These are phyloP conservation scores for Odontothrips loti DNA, from an alignment of 2,888 invertebrate species.

Conservation along the genomic window DNA sequence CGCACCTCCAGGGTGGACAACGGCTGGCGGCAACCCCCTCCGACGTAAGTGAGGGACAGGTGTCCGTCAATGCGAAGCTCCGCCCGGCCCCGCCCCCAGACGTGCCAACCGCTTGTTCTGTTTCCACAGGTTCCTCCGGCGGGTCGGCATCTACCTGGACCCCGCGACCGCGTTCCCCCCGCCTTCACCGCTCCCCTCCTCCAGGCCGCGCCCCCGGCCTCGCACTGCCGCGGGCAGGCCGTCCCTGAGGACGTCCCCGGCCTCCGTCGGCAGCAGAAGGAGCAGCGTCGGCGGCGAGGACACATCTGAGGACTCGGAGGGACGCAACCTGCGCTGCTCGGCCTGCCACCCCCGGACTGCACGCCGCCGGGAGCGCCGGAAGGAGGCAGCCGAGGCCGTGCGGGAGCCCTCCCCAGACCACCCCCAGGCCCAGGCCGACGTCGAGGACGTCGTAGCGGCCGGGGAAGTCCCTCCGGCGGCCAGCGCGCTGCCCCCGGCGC, in stretches of 20 bases:
- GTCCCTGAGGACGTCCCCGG: not conserved
- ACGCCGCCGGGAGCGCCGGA: not conserved
- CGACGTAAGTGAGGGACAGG: constrained; percentile 49
- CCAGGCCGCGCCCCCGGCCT: not conserved
- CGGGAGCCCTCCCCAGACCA: not conserved
- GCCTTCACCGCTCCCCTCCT: not conserved
- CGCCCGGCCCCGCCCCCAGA: not conserved
- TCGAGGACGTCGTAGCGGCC: not conserved
- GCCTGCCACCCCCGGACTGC: constrained; percentile 13
- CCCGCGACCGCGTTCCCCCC: not conserved
- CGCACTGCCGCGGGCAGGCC: not conserved
- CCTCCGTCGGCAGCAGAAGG: no score
- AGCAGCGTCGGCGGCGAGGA: not conserved
- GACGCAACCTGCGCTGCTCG: constrained; percentile 18
- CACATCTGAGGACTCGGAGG: not conserved
- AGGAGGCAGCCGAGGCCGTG: not conserved
- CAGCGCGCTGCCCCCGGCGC: not conserved
- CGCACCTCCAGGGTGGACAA: constrained; percentile 62
- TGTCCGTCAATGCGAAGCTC: not conserved
- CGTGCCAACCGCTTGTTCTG: not conserved
- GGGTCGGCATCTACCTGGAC: constrained; percentile 20
- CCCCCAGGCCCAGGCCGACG: no score
- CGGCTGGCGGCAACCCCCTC: constrained; percentile 60
- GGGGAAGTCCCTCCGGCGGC: no score
- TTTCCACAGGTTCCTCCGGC: not conserved